Base-by-base conservation (phyloP, 2,888 invertebrate genomes). In the Eupithecia vulgata region DNA sequence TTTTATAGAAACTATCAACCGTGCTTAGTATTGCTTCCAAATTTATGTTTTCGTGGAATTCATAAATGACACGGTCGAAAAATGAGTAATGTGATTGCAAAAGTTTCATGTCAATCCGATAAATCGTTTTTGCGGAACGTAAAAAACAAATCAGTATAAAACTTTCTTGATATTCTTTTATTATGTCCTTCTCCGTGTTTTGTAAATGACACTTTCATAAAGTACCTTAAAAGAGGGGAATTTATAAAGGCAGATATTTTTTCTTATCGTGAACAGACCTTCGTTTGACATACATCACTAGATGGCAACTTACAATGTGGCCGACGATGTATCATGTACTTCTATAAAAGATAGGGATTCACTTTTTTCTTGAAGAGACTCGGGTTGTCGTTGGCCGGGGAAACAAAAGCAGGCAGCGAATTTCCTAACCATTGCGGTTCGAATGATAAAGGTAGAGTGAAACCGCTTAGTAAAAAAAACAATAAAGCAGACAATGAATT, bases 1-100 rank as follows among this genome's bases (percentile, higher is more conserved):
- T 45, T 45, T 7, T 45, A 45, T 17, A 45, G 17, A 52, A 52
- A 52, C 21, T 12, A 52, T 21, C 52, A 21, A 52, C 25, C 6
- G 13, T 25, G 13, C 57, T 12, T 12, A 21, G 13, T 5, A 57
- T 5, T 25, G 25, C 8, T 57, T 57, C 5, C 5, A 57, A 57
- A 57, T 57, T 13, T 25, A 57, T 57, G 21, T 57, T 57, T 25
- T 13, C 5, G 57, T 13, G 1, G 57, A 61, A 61, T 17, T 61
- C 34, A 25, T 25, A 25, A 52, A 52, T 59, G 25, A 10, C 59
- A 59, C 64, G 57, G 67, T 71, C 68, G 40, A 59, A 74, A 68
- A 57, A 67, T 67, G 69, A 74, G 62, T 74, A 69, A 72, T 74
- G 67, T 72, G 71, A 72, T 74, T 71, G 71, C 74, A 69, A 70